A percentile compares a stretch with the other conserved stretches of the same genome.
phyloP scores from a whole-genome alignment of 1,140 invertebrate genomes.

The Dryas iulia region DNA sequence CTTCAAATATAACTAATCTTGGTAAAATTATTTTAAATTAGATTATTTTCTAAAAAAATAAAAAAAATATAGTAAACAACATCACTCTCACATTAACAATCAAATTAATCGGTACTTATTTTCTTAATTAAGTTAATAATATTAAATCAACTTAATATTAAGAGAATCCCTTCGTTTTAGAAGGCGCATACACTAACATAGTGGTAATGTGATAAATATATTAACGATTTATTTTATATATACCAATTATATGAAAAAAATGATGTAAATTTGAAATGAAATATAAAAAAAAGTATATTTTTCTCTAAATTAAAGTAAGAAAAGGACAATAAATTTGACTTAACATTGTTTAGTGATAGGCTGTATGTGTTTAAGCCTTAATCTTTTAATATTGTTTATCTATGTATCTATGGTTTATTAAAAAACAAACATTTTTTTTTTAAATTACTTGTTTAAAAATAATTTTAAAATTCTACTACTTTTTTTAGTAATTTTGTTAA shows the following conservation, averaged over 20 bases:
- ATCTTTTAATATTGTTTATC: background rate
- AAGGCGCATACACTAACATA: constrained; percentile 46
- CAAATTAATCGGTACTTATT: background rate
- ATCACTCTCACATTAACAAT: background rate
- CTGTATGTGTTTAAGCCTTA: background rate
- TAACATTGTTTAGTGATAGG: no score
- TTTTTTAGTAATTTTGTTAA: no score
- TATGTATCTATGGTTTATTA: no score
- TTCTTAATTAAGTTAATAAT: background rate
- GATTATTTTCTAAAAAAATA: no score
- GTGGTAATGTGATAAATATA: no score
- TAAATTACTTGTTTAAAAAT: no score
- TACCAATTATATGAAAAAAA: no score
- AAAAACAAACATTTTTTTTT: no score
- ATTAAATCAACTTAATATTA: background rate
- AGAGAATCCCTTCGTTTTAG: constrained; percentile 62
- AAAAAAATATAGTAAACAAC: background rate
- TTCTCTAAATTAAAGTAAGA: background rate
- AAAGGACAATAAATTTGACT: background rate
- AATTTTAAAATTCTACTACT: no score
- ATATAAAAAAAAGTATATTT: background rate
- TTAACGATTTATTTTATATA: no score
- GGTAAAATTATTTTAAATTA: no score
- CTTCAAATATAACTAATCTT: no score
- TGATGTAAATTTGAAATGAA: background rate